Evolutionary conservation across 2,888 invertebrate genomes (phyloP).

Genomic region (Horisme vitalbata): DNA sequence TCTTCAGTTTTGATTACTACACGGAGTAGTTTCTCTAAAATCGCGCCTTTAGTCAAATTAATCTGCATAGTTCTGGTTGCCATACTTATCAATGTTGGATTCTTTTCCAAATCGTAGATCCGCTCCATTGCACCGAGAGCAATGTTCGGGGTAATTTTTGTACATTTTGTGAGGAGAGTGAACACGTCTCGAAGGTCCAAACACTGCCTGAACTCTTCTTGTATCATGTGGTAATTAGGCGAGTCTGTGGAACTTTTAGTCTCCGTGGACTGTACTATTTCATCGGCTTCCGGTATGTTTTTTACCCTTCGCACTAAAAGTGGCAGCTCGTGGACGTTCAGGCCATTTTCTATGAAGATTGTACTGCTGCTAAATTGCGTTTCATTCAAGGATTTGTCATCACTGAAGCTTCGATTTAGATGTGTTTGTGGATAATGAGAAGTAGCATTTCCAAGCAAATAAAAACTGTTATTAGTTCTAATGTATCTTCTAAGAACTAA

Average conservation of each 20-base stretch:
- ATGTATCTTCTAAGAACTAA: slow-evolving; percentile 61
- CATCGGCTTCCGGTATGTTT: slow-evolving; percentile 60
- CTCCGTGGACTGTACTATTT: slow-evolving; percentile 41
- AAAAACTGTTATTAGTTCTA: slow-evolving; percentile 56
- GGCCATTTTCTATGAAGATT: slow-evolving; percentile 86
- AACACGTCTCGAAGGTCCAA: slow-evolving; percentile 70
- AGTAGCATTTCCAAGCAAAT: slow-evolving; percentile 32
- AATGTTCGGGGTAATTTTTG: slow-evolving; percentile 76
- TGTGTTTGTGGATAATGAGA: slow-evolving; percentile 31
- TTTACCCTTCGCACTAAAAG: slow-evolving; percentile 82
- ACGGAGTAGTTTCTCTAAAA: slow-evolving; percentile 70
- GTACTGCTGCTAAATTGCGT: slow-evolving; percentile 69
- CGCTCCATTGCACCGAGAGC: slow-evolving; percentile 77
- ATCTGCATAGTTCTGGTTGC: slow-evolving; percentile 52
- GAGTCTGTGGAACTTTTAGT: slow-evolving; percentile 48
- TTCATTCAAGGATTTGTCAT: slow-evolving; percentile 55
- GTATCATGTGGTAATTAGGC: slow-evolving; percentile 63
- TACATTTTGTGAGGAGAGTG: slow-evolving; percentile 72
- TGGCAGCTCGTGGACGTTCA: slow-evolving; percentile 86
- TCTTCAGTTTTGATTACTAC: slow-evolving; percentile 75
- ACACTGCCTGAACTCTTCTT: slow-evolving; percentile 74
- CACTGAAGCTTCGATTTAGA: slow-evolving; percentile 49
- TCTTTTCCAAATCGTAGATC: slow-evolving; percentile 69
- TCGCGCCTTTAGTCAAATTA: slow-evolving; percentile 70
- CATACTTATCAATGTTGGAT: slow-evolving; percentile 42